Conservation (phyloP, 2,113 vertebrate genomes). For the Xiphophorus couchianus region DNA sequence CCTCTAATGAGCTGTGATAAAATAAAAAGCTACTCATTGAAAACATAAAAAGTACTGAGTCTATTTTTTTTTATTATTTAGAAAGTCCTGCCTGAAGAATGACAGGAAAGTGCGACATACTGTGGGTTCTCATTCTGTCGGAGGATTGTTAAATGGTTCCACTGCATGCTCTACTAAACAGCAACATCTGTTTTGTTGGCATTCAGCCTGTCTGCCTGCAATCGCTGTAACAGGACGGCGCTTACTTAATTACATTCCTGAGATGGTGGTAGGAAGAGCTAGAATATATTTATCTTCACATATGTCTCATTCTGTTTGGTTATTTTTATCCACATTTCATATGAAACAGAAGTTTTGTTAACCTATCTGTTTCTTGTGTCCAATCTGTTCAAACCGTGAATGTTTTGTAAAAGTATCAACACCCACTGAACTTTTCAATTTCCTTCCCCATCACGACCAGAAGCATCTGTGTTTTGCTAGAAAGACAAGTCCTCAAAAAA, state of each 20-base stretch:
- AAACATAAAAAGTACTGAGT: constrained; percentile 12
- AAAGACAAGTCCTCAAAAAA: no score
- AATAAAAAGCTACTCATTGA: constrained; percentile 17
- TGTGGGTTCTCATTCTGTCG: constrained; percentile 49
- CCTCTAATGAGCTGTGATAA: constrained; percentile 25
- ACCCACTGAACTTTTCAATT: not conserved
- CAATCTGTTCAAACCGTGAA: not conserved
- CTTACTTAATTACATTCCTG: constrained; percentile 45
- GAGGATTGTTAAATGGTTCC: constrained; percentile 64
- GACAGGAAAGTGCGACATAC: constrained; percentile 42
- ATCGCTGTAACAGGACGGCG: constrained; percentile 44
- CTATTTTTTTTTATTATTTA: constrained; percentile 22
- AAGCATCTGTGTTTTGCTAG: not conserved
- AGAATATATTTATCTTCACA: constrained; percentile 36
- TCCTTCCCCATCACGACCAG: not conserved
- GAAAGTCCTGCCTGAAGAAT: constrained; percentile 36
- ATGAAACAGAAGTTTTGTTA: not conserved
- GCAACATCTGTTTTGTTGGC: constrained; percentile 68
- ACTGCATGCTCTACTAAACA: constrained; percentile 65
- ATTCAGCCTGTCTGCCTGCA: constrained; percentile 50
- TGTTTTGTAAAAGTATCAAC: not conserved
- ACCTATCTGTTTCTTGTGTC: not conserved
- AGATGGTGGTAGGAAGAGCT: constrained; percentile 40
- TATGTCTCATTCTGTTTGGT: constrained; percentile 38
- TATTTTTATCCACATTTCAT: constrained; percentile 3